These are phyloP conservation scores for Gastrophryne carolinensis DNA, from an alignment of 2,797 vertebrate genomes.

Conservation along the genomic window DNA sequence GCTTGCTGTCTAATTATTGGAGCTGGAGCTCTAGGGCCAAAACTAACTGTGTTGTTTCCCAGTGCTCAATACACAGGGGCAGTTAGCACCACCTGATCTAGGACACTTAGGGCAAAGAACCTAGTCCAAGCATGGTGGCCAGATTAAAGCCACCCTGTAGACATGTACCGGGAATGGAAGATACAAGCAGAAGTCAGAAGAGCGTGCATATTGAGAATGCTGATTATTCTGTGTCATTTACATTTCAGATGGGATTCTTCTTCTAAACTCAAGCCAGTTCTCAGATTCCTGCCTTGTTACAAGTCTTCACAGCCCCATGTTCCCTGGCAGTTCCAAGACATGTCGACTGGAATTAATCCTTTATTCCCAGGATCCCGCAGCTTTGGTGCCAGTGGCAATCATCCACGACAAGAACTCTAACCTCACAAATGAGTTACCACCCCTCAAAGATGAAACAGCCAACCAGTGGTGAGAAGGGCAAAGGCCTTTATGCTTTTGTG, in stretches of 20 bases:
- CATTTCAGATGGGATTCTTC: conserved; percentile 76
- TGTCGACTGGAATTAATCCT: conserved; percentile 75
- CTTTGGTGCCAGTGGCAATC: conserved; percentile 71
- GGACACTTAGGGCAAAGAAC: no score
- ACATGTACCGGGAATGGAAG: no score
- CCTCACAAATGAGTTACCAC: conserved; percentile 40
- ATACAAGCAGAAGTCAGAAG: no score
- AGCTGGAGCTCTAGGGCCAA: no score
- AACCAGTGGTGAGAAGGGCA: conserved; percentile 72
- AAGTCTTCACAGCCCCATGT: conserved; percentile 76
- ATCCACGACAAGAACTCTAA: conserved; percentile 66
- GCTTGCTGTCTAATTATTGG: no score
- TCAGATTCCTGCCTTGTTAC: conserved; percentile 70
- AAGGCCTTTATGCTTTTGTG: no score
- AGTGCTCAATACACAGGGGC: no score
- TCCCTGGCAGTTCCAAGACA: conserved; percentile 66
- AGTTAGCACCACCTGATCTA: no score
- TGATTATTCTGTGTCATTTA: background rate
- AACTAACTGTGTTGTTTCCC: no score
- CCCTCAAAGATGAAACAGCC: background rate
- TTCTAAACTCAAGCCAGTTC: conserved; percentile 65
- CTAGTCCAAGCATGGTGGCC: no score
- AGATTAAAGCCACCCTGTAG: no score
- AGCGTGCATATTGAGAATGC: no score
- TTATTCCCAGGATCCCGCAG: conserved; percentile 62